A percentile compares a stretch with the other conserved stretches of the same genome.
phyloP scores from a whole-genome alignment of 2,888 invertebrate species.

The Drosophila merina region DNA sequence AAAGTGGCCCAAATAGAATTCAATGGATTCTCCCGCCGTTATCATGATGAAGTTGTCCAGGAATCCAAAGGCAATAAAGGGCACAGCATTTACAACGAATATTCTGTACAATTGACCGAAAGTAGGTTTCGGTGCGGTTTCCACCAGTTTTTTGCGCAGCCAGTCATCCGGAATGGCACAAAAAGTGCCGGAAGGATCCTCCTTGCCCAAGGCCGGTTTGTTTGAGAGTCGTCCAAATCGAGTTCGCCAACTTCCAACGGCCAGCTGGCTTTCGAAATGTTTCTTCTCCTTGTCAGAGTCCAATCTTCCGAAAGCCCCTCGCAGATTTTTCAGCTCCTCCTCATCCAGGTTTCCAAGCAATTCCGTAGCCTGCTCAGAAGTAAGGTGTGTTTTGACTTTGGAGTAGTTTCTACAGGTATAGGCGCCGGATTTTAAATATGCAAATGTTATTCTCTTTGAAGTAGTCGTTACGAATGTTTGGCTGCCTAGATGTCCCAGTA shows the following conservation, averaged over 20 bases:
- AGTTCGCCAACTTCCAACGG: slow-evolving; percentile 4
- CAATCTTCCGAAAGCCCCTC: background rate
- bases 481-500: background rate
- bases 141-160: slow-evolving; percentile 72
- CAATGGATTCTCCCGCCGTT: slow-evolving; percentile 98
- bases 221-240: slow-evolving; percentile 2
- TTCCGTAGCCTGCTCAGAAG: background rate
- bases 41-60: slow-evolving; percentile 99
- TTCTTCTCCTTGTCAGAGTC: background rate
- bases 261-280: slow-evolving; percentile 1
- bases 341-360: background rate
- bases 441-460: background rate
- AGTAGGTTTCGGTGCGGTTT: slow-evolving; percentile 89
- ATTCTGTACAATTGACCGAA: slow-evolving; percentile 87
- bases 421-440: background rate
- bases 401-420: background rate
- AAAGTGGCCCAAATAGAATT: slow-evolving; percentile 92
- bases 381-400: background rate
- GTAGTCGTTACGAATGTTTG: background rate
- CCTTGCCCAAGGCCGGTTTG: background rate
- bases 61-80: slow-evolving; percentile 99
- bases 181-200: slow-evolving; percentile 1
- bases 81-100: slow-evolving; percentile 94
- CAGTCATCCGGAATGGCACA: slow-evolving; percentile 4
- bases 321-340: background rate